Base-by-base conservation (phyloP, 1,140 invertebrate genomes). In the Drosophila mauritiana region DNA sequence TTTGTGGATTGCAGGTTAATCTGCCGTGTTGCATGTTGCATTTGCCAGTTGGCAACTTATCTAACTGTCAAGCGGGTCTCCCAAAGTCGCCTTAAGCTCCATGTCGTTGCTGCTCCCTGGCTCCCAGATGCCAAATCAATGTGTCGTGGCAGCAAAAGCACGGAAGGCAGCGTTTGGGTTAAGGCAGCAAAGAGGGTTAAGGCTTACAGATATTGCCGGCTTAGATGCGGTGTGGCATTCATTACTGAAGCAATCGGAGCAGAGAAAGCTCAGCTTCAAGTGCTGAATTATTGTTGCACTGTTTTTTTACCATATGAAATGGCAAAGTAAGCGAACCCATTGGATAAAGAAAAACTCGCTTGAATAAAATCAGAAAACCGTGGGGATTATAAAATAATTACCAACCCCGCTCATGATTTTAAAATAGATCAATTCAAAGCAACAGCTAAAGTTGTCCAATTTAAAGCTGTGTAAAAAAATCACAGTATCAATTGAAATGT, bases 1-100 rank as follows among this genome's bases (percentile, higher is more conserved):
- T 39, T 20, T 52, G 51, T 55, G 64, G 39, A 40, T 46, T 53
- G 73, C 68, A 70, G 67, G 68, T 73, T 73, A 73, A 73, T 74
- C 72, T 65, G 37, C 10, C 72, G 58, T 73, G 46, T 52, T 72
- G 65, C 53, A 72, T 73, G 67, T 73, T 61, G 55, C 69, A 73
- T 59, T 73, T 73, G 68, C 46, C 69, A 73, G 55, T 73, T 73
- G 69, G 39, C 68, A 73, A 73, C 55, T 70, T 70, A 57, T 70
- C 68, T 70, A 70, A 70, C 68, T 70, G 64, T 70, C 51, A 49
- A 70, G 68, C 64, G 68, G 48, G 34, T 40, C 69, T 52, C 46
- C 37, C 20, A 72, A 52, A 73, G 69, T 46, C 52, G 68, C 51
- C 56, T 36, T 49, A 65, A 70, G 65, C 51, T 43, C 64, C 64